Base-by-base conservation (phyloP, 2,797 vertebrate genomes). In the Sciurus vulgaris region DNA sequence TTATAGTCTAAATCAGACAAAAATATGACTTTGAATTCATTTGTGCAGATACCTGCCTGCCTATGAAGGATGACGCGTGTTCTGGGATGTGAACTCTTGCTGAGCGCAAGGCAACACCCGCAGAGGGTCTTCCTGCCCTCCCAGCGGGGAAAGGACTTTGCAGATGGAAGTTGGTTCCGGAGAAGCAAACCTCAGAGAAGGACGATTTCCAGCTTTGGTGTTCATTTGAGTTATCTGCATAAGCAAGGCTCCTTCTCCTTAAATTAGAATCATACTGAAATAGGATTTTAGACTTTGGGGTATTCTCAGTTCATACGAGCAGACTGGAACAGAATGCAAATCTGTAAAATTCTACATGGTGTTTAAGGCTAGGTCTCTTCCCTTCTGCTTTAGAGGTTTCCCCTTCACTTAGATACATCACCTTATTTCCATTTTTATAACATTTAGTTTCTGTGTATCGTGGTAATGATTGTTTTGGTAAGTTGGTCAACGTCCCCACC, bases 401-500 rank as follows among this genome's bases (percentile, higher is more conserved):
- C 0, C 15, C 56, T 69, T 28, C 10, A 10, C 18, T 72, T 85
- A 61, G 77, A 73, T 47, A 70, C 6, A 35, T 28, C 70, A 20
- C 15, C 44, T 94, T 74, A 74, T 95, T 92, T 96, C 61, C 77
- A 72, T 96, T 95, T 91, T 93, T 89, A 70, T 74, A 59, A 61
- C 72, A 59, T 26, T 76, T 93, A 26, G 18, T 89, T 94, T 89
- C 82, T 85, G 28, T 67, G 22, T 91, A 81, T 92, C 83, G 79
- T 69, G n/a, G 82, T 91, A 86, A 85, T 88, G 93, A 89, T 51
- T 94, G 26, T 93, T 91, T 95, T 91, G 65, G 65, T 91, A 76
- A 91, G 85, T 41, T 85, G 76, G 86, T 65, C 65, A 84, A 83
- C 38, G n/a, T 15, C 35, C 24, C 4, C 33, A 44, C 38, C 35